A percentile compares a stretch with the other conserved stretches of the same genome.
These are phyloP conservation scores for Distichodus sexfasciatus DNA, from an alignment of 2,797 vertebrate genomes.

Conservation along the genomic window DNA sequence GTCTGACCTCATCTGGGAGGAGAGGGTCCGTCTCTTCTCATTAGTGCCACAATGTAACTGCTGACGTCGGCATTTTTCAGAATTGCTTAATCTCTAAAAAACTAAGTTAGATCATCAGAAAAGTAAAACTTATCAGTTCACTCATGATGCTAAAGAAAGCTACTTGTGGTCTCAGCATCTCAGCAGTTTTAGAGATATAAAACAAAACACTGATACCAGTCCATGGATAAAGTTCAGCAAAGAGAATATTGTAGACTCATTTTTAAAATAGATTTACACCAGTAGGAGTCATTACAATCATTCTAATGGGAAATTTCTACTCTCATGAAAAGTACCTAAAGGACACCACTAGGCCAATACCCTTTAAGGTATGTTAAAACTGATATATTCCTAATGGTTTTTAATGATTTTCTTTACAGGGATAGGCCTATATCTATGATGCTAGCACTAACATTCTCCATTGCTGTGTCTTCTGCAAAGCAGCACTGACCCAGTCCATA, in stretches of 20 bases:
- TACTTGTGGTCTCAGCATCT: background rate
- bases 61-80: slow-evolving; percentile 2
- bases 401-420: background rate
- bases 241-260: background rate
- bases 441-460: background rate
- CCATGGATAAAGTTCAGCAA: too few relatives aligned
- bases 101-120: background rate
- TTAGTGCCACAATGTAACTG: background rate
- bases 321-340: too few relatives aligned
- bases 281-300: too few relatives aligned
- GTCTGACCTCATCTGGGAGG: slow-evolving; percentile 10
- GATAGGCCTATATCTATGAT: background rate
- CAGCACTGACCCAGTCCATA: background rate
- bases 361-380: too few relatives aligned
- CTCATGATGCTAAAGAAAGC: slow-evolving; percentile 10
- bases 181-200: background rate
- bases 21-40: background rate
- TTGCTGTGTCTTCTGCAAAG: background rate
- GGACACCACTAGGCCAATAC: too few relatives aligned
- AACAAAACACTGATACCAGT: background rate
- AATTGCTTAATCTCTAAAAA: slow-evolving; percentile 1
- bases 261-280: too few relatives aligned
- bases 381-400: too few relatives aligned
- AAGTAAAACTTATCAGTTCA: background rate
- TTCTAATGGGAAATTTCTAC: too few relatives aligned